phyloP scores from a whole-genome alignment of 2,888 invertebrate species.

The Apodemia mormo region DNA sequence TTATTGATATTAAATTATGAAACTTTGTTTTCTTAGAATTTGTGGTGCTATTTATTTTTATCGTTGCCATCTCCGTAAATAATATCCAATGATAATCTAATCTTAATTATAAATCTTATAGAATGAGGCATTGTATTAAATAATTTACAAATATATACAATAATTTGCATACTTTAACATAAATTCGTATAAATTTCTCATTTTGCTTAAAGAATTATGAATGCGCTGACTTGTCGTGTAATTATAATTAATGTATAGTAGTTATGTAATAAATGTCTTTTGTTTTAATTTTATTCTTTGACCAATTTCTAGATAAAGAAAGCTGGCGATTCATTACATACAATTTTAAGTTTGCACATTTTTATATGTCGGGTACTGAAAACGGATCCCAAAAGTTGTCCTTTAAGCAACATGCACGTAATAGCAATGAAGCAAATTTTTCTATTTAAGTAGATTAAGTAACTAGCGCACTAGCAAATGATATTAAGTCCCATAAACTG shows the following conservation, averaged over 20 bases:
- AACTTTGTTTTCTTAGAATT: neutral
- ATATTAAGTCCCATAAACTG: no score
- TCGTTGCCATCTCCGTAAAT: neutral
- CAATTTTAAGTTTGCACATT: no score
- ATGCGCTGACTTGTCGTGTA: neutral
- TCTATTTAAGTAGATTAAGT: no score
- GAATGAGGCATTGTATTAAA: neutral
- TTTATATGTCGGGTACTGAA: no score
- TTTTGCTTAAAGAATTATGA: neutral
- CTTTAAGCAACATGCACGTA: no score
- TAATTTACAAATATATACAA: slow-evolving; percentile 2
- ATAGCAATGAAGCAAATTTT: no score
- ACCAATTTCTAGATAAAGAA: neutral
- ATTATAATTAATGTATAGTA: neutral
- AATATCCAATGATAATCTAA: neutral
- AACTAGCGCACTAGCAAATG: no score
- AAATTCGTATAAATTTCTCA: neutral
- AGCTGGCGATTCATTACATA: no score
- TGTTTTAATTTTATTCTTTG: neutral
- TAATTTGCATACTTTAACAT: slow-evolving; percentile 10
- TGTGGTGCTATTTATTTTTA: no score
- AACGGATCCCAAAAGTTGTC: no score
- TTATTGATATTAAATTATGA: neutral
- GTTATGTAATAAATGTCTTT: neutral
- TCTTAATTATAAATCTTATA: slow-evolving; percentile 1